Evolutionary conservation across 2,888 invertebrate species (phyloP).

Genomic region (Ormyrus nitidulus): DNA sequence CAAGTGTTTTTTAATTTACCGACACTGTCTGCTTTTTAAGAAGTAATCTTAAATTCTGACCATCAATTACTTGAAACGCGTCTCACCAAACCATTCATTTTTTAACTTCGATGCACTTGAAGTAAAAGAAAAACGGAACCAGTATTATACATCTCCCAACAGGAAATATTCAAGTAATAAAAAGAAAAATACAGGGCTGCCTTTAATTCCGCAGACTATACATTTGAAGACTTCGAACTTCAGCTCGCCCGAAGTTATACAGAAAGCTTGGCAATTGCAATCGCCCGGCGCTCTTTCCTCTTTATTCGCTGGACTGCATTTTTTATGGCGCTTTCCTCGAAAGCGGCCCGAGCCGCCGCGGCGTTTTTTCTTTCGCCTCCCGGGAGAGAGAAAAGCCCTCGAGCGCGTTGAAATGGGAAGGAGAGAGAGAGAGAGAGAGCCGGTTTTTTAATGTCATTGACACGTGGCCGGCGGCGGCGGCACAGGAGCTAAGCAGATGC

Average conservation of each 20-base stretch:
- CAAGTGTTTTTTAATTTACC: too few species aligned
- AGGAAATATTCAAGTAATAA: too few species aligned
- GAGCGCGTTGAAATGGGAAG: not conserved
- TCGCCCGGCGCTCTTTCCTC: not conserved
- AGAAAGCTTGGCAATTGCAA: not conserved
- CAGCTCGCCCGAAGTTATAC: not conserved
- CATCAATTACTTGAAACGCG: too few species aligned
- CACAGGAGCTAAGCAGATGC: not conserved
- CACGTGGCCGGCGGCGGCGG: conserved; percentile 14
- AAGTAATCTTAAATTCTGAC: too few species aligned
- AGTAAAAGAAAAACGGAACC: too few species aligned
- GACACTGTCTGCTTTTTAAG: too few species aligned
- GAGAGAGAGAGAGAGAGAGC: not conserved
- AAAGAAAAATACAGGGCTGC: too few species aligned
- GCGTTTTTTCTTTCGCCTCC: not conserved
- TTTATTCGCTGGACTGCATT: not conserved
- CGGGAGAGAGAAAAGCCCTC: not conserved
- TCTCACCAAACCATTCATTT: too few species aligned
- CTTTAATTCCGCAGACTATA: not conserved
- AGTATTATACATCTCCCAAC: too few species aligned
- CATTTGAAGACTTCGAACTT: not conserved
- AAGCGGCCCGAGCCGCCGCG: too few species aligned
- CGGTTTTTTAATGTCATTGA: conserved; percentile 23
- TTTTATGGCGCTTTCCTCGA: not conserved
- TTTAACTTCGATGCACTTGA: too few species aligned